These are phyloP conservation scores for Cydia strobilella DNA, from an alignment of 1,140 invertebrate genomes.

Conservation along the genomic window DNA sequence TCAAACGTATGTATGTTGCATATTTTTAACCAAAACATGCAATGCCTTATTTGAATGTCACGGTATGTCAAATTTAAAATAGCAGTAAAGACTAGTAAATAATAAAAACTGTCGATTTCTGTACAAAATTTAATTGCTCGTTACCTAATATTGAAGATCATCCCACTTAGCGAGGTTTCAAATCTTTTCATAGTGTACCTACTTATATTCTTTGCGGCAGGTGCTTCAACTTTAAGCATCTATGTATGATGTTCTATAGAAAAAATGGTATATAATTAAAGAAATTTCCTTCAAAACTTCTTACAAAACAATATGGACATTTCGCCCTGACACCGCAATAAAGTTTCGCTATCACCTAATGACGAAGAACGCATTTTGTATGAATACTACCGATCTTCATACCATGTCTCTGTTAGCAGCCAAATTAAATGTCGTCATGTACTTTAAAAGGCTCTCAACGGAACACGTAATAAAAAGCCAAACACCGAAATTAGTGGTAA, in stretches of 20 bases:
- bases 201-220: too few relatives aligned
- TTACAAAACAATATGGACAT: too few relatives aligned
- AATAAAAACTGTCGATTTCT: background rate
- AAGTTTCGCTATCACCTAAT: too few relatives aligned
- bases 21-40: background rate
- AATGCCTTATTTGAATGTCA: slow-evolving; percentile 18
- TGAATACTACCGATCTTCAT: background rate
- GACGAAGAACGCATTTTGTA: too few relatives aligned
- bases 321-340: too few relatives aligned
- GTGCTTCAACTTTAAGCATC: too few relatives aligned
- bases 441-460: slow-evolving; percentile 29
- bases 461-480: slow-evolving; percentile 26
- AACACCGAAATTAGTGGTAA: slow-evolving; percentile 29
- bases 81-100: background rate
- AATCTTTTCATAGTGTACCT: too few relatives aligned
- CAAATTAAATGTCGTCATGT: slow-evolving; percentile 22
- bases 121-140: background rate
- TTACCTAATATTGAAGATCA: too few relatives aligned
- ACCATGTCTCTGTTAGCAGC: background rate
- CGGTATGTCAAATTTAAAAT: slow-evolving; percentile 11
- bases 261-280: too few relatives aligned
- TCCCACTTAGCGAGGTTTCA: too few relatives aligned
- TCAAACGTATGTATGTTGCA: background rate
- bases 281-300: too few relatives aligned
- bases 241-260: too few relatives aligned